A percentile compares a stretch with the other conserved stretches of the same genome.
Conservation (phyloP, 1,140 invertebrate species). For the Drosophila novamexicana region DNA sequence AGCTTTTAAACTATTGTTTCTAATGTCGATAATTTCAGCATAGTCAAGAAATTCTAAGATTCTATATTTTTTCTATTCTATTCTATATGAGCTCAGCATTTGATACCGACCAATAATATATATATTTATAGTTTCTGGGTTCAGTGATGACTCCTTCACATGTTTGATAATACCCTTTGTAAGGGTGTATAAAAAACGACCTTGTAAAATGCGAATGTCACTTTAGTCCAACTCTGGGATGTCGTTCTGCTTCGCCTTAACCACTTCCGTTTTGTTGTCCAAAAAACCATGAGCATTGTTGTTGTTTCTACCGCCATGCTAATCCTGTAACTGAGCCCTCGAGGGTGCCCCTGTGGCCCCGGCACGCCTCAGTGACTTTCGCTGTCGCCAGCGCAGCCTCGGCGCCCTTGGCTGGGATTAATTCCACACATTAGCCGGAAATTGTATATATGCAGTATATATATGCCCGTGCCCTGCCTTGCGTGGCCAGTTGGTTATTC, state of each 20-base stretch:
- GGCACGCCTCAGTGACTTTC: constrained; percentile 41
- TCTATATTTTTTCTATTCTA: too few species aligned
- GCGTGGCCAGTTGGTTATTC: constrained; percentile 21
- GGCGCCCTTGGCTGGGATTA: constrained; percentile 59
- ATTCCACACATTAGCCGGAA: constrained; percentile 65
- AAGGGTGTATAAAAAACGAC: constrained; percentile 15
- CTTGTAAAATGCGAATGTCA: constrained; percentile 43
- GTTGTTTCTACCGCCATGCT: constrained; percentile 46
- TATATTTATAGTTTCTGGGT: too few species aligned
- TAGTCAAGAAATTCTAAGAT: too few species aligned
- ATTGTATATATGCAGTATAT: constrained; percentile 18
- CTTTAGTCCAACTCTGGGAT: constrained; percentile 25
- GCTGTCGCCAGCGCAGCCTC: constrained; percentile 14
- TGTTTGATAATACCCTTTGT: background rate
- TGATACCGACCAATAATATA: too few species aligned
- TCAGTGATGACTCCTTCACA: background rate
- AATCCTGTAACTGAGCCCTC: constrained; percentile 67
- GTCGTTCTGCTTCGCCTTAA: constrained; percentile 21
- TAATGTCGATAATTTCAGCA: too few species aligned
- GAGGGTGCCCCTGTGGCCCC: constrained; percentile 23
- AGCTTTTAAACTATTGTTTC: too few species aligned
- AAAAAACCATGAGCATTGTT: constrained; percentile 14
- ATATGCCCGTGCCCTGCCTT: background rate
- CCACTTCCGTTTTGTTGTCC: constrained; percentile 31
- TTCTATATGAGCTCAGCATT: too few species aligned